Evolutionary conservation across 1,140 invertebrate species (phyloP), one percentile per base, ranked within the genome.

Genomic region (Temnothorax longispinosus): DNA sequence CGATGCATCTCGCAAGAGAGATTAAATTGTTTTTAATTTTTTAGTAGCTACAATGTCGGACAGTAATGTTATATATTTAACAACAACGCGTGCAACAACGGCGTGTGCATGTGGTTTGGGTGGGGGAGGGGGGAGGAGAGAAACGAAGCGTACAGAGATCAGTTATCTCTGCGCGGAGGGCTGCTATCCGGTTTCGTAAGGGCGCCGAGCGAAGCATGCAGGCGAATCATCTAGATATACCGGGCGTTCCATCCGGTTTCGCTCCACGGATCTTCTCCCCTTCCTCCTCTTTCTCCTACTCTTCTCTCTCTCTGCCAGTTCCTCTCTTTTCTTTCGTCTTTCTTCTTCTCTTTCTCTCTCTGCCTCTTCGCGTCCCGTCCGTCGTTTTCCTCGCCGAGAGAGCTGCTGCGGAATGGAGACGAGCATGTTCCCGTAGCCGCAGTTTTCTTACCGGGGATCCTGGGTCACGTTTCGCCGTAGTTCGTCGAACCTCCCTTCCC

Each of bases 181-280:
- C 85, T 88, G 85, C 87, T 90, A 88, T 91, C 88, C 90, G 90
- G 90, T 91, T 91, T 90, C 87, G 90, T 89, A 90, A 88, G 85
- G 89, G 90, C 89, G 86, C 69, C 72, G 80, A 87, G 47, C 87
- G 84, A 78, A 85, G 87, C 87, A 76, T 81, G 84, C 84, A 88
- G 86, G 56, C 87, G 87, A 81, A 86, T 88, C 81, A 81, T 86
- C 65, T 78, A 78, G 85, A 89, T 86, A 77, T 75, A 69, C 75
- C 87, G 58, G 47, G 44, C 74, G 87, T 88, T 88, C 87, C 84
- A 88, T 88, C 84, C 72, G 84, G 87, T 86, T 88, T 87, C 47
- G 69, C 72, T 85, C 71, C 62, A 75, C 80, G 69, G 80, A 84
- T 82, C 69, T 72, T 10, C 56, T 64, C 41, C 41, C 0, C 27